These are phyloP conservation scores for Spodoptera picta DNA, from an alignment of 2,888 invertebrate genomes.

Conservation along the genomic window DNA sequence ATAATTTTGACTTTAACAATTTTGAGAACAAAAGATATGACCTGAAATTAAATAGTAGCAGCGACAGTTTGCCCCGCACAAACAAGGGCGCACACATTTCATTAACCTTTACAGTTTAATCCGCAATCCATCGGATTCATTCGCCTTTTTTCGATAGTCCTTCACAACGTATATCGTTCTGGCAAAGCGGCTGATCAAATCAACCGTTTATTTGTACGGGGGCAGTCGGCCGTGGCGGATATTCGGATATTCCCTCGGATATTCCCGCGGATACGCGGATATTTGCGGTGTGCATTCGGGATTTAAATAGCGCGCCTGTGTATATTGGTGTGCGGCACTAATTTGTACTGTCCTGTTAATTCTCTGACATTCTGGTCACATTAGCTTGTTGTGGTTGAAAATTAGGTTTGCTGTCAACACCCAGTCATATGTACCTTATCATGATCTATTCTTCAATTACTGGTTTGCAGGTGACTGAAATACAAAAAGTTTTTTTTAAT, in stretches of 20 bases:
- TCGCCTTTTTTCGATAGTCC: conserved; percentile 63
- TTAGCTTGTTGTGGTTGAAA: conserved; percentile 32
- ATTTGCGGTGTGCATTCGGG: conserved; percentile 57
- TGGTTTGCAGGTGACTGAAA: background rate
- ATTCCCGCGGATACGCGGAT: conserved; percentile 60
- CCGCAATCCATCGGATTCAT: conserved; percentile 62
- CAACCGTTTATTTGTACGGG: conserved; percentile 78
- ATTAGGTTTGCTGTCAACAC: conserved; percentile 35
- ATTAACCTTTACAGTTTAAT: conserved; percentile 68
- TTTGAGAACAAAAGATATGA: no score
- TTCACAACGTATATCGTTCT: conserved; percentile 58
- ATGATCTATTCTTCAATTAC: no score
- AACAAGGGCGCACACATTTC: conserved; percentile 61
- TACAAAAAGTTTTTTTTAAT: background rate
- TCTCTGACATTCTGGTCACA: conserved; percentile 37
- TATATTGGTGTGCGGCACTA: conserved; percentile 52
- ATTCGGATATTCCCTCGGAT: conserved; percentile 61
- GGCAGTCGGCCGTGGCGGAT: conserved; percentile 67
- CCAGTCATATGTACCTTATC: conserved; percentile 4
- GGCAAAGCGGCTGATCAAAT: conserved; percentile 74
- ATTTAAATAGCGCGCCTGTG: conserved; percentile 57
- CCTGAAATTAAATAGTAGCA: conserved; percentile 4
- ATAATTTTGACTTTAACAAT: no score
- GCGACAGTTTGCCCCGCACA: conserved; percentile 41
- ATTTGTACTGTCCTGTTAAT: conserved; percentile 53